Evolutionary conservation across 1,140 invertebrate genomes (phyloP).

Genomic region (Drosophila ficusphila): DNA sequence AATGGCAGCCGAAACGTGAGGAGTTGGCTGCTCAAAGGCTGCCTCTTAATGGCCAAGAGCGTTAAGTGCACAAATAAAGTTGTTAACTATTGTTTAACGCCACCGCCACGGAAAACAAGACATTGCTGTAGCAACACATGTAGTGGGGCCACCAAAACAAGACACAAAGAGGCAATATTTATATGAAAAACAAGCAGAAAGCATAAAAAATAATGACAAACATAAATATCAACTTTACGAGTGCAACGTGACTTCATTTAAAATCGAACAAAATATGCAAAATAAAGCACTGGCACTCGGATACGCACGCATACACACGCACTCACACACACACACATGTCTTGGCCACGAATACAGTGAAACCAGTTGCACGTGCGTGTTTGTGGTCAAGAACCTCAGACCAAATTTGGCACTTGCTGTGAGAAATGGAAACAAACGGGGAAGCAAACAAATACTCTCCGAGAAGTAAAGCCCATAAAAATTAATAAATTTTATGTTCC

Average conservation of each 20-base stretch:
- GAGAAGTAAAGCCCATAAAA: conserved; percentile 71
- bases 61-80: conserved; percentile 54
- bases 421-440: conserved; percentile 45
- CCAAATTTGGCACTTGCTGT: conserved; percentile 72
- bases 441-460: conserved; percentile 12
- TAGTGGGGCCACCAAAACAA: conserved; percentile 26
- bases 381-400: conserved; percentile 72
- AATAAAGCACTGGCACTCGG: conserved; percentile 50
- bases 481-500: conserved; percentile 68
- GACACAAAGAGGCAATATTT: conserved; percentile 33
- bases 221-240: conserved; percentile 81
- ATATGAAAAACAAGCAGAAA: conserved; percentile 59
- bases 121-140: conserved; percentile 46
- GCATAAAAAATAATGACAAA: conserved; percentile 82
- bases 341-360: background rate
- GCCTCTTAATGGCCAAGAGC: conserved; percentile 37
- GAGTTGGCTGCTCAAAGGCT: conserved; percentile 12
- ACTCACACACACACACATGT: conserved; percentile 21
- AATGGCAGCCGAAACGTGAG: conserved; percentile 48
- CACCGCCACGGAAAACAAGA: conserved; percentile 32
- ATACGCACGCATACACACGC: conserved; percentile 22
- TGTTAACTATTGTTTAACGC: conserved; percentile 54
- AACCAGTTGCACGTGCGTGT: conserved; percentile 57
- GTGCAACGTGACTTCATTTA: conserved; percentile 82
- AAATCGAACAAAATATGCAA: conserved; percentile 82